Base-by-base conservation (phyloP, 2,888 invertebrate species). In the Apodemia duryi region DNA sequence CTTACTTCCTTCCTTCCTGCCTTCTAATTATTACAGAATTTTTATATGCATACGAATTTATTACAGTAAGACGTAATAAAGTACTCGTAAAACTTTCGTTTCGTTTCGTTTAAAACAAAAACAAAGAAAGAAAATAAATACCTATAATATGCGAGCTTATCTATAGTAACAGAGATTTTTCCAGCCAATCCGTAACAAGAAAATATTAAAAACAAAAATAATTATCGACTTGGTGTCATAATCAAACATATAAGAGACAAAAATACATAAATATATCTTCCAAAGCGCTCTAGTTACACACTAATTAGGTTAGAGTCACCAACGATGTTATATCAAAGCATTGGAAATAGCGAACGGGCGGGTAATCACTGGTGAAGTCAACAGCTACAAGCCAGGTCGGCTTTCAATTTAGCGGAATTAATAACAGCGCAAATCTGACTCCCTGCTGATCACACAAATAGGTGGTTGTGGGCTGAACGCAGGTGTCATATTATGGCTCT, bases 341-440 rank as follows among this genome's bases (percentile, higher is more conserved):
- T 63, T 67, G 69, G 67, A 71, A 71, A 69, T 72, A 71, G 72
- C 67, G 70, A 73, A 70, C 64, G 69, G 69, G 68, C 70, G 70
- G 71, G 69, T 74, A 72, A 75, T 75, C 71, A 72, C 70, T 66
- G 60, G 43, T 43, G 71, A 63, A 73, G 70, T 72, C 68, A 69
- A 69, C 70, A 71, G 74, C 72, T 73, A 46, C 70, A 71, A 73
- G 73, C 72, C 75, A 77, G 77, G 77, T 84, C 81, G 77, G 79
- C 81, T 84, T 85, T 82, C 85, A 84, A 82, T 86, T 85, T 74
- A 79, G 79, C 77, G 75, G 82, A 84, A 85, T 84, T 84, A 84
- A 85, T 85, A 83, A 80, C 83, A 79, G 78, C 78, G 78, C 76
- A 77, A 79, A 79, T 79, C 73, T 70, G 73, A 75, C 67, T 71